phyloP scores from a whole-genome alignment of 2,113 vertebrate genomes.

The Rutilus rutilus region DNA sequence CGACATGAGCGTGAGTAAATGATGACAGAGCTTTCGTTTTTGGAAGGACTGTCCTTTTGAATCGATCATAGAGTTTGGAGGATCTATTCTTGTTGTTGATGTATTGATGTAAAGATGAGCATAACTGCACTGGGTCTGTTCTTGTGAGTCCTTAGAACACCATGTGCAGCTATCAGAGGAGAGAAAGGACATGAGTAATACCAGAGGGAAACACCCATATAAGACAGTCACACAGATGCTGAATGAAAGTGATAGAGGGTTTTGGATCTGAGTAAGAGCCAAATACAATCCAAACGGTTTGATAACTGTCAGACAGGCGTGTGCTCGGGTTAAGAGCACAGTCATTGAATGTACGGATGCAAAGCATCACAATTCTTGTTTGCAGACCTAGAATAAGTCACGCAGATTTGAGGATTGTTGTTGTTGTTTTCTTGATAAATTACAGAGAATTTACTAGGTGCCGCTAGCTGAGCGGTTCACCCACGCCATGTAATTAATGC shows the following conservation, averaged over 20 bases:
- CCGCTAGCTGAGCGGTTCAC: constrained; percentile 54
- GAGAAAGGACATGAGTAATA: constrained; percentile 59
- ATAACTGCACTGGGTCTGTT: not conserved
- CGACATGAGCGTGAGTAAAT: not conserved
- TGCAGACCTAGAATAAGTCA: not conserved
- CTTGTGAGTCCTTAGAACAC: not conserved
- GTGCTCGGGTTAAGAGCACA: not conserved
- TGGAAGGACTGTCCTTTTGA: not conserved
- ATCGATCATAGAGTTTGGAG: not conserved
- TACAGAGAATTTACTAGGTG: constrained; percentile 32
- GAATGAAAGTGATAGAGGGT: constrained; percentile 41
- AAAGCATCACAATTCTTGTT: not conserved
- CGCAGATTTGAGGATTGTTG: constrained; percentile 16
- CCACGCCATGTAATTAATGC: constrained; percentile 80
- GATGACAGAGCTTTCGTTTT: not conserved
- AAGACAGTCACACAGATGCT: constrained; percentile 39
- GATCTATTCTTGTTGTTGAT: not conserved
- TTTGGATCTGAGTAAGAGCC: constrained; percentile 33
- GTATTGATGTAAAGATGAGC: not conserved
- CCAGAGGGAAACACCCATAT: constrained; percentile 31
- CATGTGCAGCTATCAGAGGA: not conserved
- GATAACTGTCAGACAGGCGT: constrained; percentile 22
- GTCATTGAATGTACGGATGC: not conserved
- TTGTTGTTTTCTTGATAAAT: constrained; percentile 25
- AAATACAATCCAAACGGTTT: constrained; percentile 13